Conservation (phyloP, 35 echinoderm and acorn worm species). For the Apostichopus parvimensis region DNA sequence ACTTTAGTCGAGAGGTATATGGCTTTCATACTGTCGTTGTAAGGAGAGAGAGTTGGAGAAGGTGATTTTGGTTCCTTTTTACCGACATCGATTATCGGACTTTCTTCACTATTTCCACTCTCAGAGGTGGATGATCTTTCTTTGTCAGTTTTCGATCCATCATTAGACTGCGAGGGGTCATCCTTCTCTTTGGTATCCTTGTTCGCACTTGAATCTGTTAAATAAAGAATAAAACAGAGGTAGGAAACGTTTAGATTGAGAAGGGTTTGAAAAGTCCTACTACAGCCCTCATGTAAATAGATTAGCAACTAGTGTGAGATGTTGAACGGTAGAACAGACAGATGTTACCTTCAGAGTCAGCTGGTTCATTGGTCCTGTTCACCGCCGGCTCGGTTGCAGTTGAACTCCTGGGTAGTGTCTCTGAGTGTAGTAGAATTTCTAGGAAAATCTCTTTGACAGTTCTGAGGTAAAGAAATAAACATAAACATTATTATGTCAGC, state of each 20-base stretch:
- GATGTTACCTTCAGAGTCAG: not conserved
- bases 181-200: not conserved
- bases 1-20: slow-evolving; percentile 22
- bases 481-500: too few species aligned
- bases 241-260: too few species aligned
- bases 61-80: not conserved
- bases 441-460: slow-evolving; percentile 18
- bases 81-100: not conserved
- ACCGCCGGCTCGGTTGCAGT: not conserved
- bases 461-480: not conserved
- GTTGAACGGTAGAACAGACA: too few species aligned
- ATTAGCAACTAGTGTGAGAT: too few species aligned
- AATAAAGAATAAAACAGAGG: not conserved
- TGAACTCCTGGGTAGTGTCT: not conserved
- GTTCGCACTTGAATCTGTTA: not conserved
- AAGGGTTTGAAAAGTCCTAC: too few species aligned
- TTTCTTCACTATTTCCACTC: not conserved
- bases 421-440: slow-evolving; percentile 17
- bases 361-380: not conserved
- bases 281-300: too few species aligned
- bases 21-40: slow-evolving; percentile 29
- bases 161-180: not conserved
- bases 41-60: not conserved
- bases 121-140: not conserved
- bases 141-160: not conserved